These are phyloP conservation scores for Amiota minor DNA, from an alignment of 2,888 invertebrate genomes.

Conservation along the genomic window DNA sequence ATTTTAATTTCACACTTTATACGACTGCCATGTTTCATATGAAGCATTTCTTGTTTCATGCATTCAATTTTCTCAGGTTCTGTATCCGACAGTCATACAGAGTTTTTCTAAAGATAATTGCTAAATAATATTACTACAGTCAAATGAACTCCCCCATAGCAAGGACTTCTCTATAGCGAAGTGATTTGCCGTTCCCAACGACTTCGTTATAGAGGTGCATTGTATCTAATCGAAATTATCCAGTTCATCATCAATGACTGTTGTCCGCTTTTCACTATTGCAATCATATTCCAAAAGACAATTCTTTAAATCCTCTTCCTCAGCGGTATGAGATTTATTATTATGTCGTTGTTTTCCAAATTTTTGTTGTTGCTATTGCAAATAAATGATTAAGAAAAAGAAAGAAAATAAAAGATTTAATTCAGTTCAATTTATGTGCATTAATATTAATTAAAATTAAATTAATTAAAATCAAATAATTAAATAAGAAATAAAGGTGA, in stretches of 20 bases:
- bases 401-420: too few relatives aligned
- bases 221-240: slow-evolving; percentile 78
- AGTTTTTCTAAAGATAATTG: slow-evolving; percentile 74
- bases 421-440: too few relatives aligned
- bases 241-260: slow-evolving; percentile 86
- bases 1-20: slow-evolving; percentile 81
- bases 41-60: slow-evolving; percentile 80
- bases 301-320: slow-evolving; percentile 80
- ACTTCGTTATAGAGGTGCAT: not conserved
- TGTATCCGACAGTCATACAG: slow-evolving; percentile 85
- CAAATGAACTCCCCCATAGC: not conserved
- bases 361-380: slow-evolving; percentile 29
- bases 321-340: too few relatives aligned
- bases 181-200: not conserved
- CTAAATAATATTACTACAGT: not conserved
- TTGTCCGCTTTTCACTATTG: slow-evolving; percentile 78
- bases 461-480: too few relatives aligned
- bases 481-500: too few relatives aligned
- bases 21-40: slow-evolving; percentile 81
- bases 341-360: slow-evolving; percentile 54
- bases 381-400: too few relatives aligned
- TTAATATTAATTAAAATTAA: too few relatives aligned
- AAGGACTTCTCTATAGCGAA: too few relatives aligned
- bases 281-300: slow-evolving; percentile 88
- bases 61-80: slow-evolving; percentile 81